Conservation (phyloP, 2,797 vertebrate species). For the Galaxias olidus region DNA sequence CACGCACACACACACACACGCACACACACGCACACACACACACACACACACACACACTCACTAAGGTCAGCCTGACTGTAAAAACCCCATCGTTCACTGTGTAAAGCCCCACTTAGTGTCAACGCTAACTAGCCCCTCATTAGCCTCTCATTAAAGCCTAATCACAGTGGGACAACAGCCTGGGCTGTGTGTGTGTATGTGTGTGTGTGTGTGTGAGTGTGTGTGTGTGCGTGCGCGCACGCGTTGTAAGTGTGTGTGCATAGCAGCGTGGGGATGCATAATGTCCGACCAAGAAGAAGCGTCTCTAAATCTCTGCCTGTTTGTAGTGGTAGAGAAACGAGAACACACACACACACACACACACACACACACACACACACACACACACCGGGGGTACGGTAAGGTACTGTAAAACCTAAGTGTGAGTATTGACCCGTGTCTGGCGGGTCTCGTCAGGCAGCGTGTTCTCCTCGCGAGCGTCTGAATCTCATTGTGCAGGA, state of each 20-base stretch:
- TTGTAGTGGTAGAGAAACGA: neutral
- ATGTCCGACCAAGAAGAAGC: no score
- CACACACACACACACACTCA: constrained; percentile 17
- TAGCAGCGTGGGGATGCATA: no score
- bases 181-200: no score
- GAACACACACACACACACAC: constrained; percentile 24
- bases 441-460: no score
- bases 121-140: constrained; percentile 51
- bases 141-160: constrained; percentile 55
- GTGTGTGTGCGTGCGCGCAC: no score
- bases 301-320: no score
- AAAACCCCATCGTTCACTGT: constrained; percentile 45
- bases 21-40: constrained; percentile 31
- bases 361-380: constrained; percentile 19
- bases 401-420: no score
- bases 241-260: no score
- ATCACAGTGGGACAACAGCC: constrained; percentile 22
- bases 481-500: no score
- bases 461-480: no score
- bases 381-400: neutral
- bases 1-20: constrained; percentile 13
- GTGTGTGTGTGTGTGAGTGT: no score
- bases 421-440: no score
- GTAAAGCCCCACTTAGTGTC: constrained; percentile 52
- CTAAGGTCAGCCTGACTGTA: constrained; percentile 18